These are phyloP conservation scores for Formicarius rufipectus DNA, from an alignment of 2,113 vertebrate genomes.

Conservation along the genomic window DNA sequence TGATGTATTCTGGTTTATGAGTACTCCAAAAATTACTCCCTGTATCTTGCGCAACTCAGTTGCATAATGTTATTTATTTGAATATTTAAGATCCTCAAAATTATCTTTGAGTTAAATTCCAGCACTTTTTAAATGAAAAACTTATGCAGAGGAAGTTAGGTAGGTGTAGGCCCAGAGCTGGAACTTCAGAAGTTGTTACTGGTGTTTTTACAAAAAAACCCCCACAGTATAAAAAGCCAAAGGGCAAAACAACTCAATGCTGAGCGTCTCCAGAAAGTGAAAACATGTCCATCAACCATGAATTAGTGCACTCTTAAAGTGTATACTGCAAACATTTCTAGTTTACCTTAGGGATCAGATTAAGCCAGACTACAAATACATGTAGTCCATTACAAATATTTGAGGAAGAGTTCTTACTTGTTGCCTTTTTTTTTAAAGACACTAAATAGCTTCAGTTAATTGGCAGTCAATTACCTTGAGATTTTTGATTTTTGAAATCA, in stretches of 20 bases:
- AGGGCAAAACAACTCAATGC: neutral
- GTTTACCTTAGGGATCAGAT: neutral
- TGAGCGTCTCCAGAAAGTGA: neutral
- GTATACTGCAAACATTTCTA: neutral
- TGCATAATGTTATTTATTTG: neutral
- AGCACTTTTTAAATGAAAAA: neutral
- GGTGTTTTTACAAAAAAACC: neutral
- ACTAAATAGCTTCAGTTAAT: neutral
- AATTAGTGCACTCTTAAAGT: neutral
- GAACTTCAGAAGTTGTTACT: neutral
- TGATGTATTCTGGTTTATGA: neutral
- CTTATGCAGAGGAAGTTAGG: neutral
- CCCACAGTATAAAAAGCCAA: neutral
- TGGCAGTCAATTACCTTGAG: neutral
- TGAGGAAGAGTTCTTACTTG: neutral
- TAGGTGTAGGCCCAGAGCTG: neutral
- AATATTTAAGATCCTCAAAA: neutral
- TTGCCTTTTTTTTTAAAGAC: neutral
- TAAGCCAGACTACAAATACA: neutral
- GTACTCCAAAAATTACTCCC: neutral
- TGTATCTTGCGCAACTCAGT: neutral
- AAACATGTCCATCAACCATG: neutral
- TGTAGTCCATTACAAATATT: neutral
- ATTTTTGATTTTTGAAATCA: neutral
- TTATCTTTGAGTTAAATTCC: neutral